These are phyloP conservation scores for Grus americana DNA, from an alignment of 2,113 vertebrate genomes.

Conservation along the genomic window DNA sequence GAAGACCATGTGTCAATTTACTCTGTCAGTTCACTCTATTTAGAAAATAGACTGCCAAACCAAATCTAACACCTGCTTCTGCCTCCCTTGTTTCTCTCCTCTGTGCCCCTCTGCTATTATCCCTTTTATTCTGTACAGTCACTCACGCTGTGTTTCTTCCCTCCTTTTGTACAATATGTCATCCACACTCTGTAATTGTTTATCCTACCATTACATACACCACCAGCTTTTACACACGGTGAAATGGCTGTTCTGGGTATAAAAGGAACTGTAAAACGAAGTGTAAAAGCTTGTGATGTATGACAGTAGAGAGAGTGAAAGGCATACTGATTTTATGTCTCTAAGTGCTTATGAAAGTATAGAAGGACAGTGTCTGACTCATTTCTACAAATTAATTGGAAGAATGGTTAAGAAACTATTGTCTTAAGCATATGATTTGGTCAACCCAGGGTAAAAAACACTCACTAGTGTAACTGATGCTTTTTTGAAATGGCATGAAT, in stretches of 20 bases:
- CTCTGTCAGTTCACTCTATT: background rate
- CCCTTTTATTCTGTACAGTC: background rate
- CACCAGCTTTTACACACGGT: conserved; percentile 51
- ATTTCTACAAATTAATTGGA: background rate
- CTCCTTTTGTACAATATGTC: background rate
- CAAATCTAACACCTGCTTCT: background rate
- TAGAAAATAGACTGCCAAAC: background rate
- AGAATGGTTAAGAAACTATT: background rate
- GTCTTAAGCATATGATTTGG: background rate
- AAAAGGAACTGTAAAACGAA: conserved; percentile 46
- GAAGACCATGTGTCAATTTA: background rate
- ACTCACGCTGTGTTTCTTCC: background rate
- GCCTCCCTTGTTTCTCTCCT: background rate
- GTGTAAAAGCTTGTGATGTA: conserved; percentile 38
- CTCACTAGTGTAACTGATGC: background rate
- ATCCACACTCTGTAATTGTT: conserved; percentile 25
- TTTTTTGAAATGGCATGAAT: background rate
- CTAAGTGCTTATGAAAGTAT: background rate
- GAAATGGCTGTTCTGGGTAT: conserved; percentile 21
- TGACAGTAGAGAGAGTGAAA: conserved; percentile 1
- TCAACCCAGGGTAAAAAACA: background rate
- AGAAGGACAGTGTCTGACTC: background rate
- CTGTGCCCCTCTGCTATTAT: background rate
- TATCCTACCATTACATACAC: conserved; percentile 35
- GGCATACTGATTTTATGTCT: background rate